Evolutionary conservation across 2,797 vertebrate species (phyloP).

Genomic region (Acanthis flammea): DNA sequence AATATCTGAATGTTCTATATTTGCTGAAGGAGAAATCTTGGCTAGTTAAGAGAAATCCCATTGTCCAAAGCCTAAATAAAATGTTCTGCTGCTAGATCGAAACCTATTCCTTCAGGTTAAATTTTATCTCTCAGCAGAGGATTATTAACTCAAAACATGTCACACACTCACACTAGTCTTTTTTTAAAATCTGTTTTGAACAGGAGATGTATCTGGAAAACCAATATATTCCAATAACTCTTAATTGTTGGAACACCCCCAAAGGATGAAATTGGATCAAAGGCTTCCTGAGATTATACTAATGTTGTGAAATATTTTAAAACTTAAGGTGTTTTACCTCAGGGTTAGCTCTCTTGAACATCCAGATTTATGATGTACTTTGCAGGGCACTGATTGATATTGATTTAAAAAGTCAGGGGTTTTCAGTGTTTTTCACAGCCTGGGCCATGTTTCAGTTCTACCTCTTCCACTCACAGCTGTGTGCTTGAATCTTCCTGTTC

Average conservation of each 20-base stretch:
- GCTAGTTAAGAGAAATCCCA: background rate
- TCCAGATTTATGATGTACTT: conserved; percentile 35
- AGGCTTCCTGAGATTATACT: background rate
- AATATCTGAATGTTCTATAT: background rate
- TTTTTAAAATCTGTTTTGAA: background rate
- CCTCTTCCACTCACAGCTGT: background rate
- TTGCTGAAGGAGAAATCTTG: background rate
- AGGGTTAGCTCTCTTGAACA: background rate
- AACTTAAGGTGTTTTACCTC: background rate
- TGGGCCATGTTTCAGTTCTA: background rate
- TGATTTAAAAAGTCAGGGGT: conserved; percentile 15
- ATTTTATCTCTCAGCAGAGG: background rate
- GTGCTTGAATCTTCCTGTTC: background rate
- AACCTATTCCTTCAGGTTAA: conserved; percentile 2
- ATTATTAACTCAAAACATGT: background rate
- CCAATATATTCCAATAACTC: background rate
- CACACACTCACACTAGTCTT: background rate
- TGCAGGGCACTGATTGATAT: conserved; percentile 19
- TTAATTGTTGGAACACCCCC: background rate
- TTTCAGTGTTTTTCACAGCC: background rate
- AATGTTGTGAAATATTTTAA: conserved; percentile 10
- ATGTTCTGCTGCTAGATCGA: background rate
- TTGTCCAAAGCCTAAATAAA: conserved; percentile 22
- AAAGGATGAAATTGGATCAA: background rate
- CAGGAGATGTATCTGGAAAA: background rate